Evolutionary conservation across 2,797 vertebrate genomes (phyloP).

Genomic region (Neosilurus mollespiculum): DNA sequence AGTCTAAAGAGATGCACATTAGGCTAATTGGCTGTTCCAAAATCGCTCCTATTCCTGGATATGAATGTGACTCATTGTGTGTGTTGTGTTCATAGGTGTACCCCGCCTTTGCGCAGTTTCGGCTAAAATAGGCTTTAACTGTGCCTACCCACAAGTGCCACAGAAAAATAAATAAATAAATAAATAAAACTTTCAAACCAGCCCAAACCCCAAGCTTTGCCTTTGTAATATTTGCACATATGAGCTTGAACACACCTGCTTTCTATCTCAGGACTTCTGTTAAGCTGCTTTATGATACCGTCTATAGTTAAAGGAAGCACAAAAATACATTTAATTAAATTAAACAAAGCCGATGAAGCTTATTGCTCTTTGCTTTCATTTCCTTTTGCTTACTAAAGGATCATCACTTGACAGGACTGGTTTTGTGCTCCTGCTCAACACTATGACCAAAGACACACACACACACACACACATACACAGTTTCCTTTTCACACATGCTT

Average conservation of each 20-base stretch:
- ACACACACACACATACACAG: conserved; percentile 22
- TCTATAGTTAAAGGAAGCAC: background rate
- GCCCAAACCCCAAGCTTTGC: background rate
- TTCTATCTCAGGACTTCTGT: background rate
- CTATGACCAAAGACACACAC: conserved; percentile 24
- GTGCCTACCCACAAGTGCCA: too few relatives aligned
- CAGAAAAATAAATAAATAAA: background rate
- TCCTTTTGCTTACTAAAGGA: background rate
- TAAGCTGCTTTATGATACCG: background rate
- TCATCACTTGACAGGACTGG: conserved; percentile 23
- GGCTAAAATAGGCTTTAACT: too few relatives aligned
- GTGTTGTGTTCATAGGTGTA: too few relatives aligned
- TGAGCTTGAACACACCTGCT: background rate
- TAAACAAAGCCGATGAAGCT: background rate
- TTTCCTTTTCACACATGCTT: background rate
- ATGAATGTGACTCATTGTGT: too few relatives aligned
- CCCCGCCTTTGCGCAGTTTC: too few relatives aligned
- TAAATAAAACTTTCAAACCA: background rate
- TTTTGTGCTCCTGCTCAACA: conserved; percentile 34
- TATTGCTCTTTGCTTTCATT: conserved; percentile 12
- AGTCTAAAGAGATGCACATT: too few relatives aligned
- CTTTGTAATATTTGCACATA: too few relatives aligned
- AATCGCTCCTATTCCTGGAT: too few relatives aligned
- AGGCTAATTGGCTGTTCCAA: too few relatives aligned
- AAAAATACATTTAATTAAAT: background rate